Evolutionary conservation across 2,113 vertebrate genomes (phyloP), one percentile per base, ranked within the genome.

Genomic region (Tiliqua scincoides): DNA sequence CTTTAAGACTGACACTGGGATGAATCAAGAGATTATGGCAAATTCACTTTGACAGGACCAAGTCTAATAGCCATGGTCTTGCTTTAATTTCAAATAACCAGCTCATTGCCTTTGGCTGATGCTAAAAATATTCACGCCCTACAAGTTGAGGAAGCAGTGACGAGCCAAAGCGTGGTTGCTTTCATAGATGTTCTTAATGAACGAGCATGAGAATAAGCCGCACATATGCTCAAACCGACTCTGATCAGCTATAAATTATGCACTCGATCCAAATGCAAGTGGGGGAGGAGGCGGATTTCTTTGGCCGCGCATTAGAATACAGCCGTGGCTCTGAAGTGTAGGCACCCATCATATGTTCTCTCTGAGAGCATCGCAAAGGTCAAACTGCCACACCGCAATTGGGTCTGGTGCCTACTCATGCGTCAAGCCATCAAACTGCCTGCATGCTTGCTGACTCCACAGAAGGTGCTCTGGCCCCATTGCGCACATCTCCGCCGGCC

Each of bases 11-110:
- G 84, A 72, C 74, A 76, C 83, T 89, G 73, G 84, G 71, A 57
- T 57, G 73, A 85, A 85, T 85, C 83, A 89, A n/a, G 73, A 72
- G 79, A 78, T 89, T 85, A 82, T 71, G 82, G 30, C 79, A 89
- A 85, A 89, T 82, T 72, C 54, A 78, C 25, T 82, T 32, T 89
- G 88, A 89, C 79, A 85, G 73, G 72, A 70, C 21, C 79, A 81
- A 57, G 65, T 78, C 73, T 82, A 82, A 82, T 71, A 71, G 32
- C 85, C 72, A 17, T 32, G 65, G 43, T 52, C 54, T 90, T 92
- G 62, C 67, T 86, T 89, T 87, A 63, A 75, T 87, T 87, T 89
- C 32, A 84, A 88, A 71, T 14, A 71, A 87, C 59, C 2, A 85
- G 14, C 1, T 87, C 18, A 79, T 87, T 89, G 73, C 76, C 81